Evolutionary conservation across 2,113 vertebrate species (phyloP).

Genomic region (Ctenodactylus gundi): DNA sequence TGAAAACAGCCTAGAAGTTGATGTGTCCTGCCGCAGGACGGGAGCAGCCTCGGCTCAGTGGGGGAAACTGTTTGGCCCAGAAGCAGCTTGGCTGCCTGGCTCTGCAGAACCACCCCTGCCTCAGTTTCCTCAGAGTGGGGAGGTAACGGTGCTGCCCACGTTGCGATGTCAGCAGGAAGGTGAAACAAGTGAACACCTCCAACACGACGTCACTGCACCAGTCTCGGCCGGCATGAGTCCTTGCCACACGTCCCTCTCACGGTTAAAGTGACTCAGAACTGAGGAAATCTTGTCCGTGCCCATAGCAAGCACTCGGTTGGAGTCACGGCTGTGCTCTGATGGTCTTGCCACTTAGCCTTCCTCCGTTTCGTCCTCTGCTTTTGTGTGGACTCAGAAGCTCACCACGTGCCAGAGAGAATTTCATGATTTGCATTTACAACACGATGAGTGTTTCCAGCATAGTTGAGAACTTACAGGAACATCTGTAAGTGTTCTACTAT

Average conservation of each 20-base stretch:
- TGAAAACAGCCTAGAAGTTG: not conserved
- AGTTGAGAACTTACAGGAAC: conserved; percentile 17
- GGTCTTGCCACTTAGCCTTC: not conserved
- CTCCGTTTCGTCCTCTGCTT: not conserved
- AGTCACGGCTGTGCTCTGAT: not conserved
- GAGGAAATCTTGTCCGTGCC: not conserved
- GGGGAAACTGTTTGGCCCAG: too few species aligned
- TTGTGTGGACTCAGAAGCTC: not conserved
- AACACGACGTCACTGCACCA: too few species aligned
- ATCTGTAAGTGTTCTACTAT: not conserved
- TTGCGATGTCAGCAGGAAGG: too few species aligned
- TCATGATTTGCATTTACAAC: not conserved
- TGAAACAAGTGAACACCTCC: too few species aligned
- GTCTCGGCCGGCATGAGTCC: too few species aligned
- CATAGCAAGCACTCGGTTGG: not conserved
- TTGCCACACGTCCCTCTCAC: too few species aligned
- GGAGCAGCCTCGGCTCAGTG: not conserved
- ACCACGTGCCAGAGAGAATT: not conserved
- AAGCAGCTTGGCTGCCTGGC: not conserved
- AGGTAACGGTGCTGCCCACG: too few species aligned
- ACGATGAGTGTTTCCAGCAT: not conserved
- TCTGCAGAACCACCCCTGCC: not conserved
- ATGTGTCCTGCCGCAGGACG: not conserved
- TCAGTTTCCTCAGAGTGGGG: not conserved
- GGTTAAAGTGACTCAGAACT: not conserved